Conservation (phyloP, 2,797 vertebrate species). For the Gephyroberyx darwinii region DNA sequence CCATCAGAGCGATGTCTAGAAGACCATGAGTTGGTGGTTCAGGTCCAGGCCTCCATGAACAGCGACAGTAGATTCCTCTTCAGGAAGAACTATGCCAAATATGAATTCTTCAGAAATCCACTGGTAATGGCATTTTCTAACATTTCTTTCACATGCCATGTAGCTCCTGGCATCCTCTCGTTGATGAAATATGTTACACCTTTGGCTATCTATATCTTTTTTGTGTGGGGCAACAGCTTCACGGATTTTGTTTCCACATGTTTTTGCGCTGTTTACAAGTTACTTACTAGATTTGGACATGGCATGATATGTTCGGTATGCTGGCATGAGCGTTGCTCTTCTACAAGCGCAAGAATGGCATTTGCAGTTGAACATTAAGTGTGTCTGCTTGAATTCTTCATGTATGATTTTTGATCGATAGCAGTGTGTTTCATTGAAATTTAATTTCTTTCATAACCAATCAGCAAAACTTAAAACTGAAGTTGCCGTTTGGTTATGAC, state of each 20-base stretch:
- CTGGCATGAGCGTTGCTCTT: too few species aligned
- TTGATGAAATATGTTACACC: constrained; percentile 40
- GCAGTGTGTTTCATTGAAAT: too few species aligned
- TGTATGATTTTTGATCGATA: background rate
- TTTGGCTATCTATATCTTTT: background rate
- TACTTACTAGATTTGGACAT: too few species aligned
- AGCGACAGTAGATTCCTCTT: constrained; percentile 95
- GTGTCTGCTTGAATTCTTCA: background rate
- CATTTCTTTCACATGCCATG: constrained; percentile 1
- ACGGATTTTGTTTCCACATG: too few species aligned
- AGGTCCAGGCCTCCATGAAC: constrained; percentile 92
- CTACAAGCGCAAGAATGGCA: too few species aligned
- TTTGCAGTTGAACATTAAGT: too few species aligned
- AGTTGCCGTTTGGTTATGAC: background rate
- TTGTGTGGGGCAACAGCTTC: too few species aligned
- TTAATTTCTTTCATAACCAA: too few species aligned
- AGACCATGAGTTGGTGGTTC: constrained; percentile 94
- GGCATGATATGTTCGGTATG: too few species aligned
- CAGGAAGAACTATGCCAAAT: constrained; percentile 99
- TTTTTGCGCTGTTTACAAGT: too few species aligned
- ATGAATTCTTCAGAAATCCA: constrained; percentile 98
- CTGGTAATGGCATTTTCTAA: constrained; percentile 77
- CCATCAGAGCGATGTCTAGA: constrained; percentile 92
- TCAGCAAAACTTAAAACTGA: too few species aligned
- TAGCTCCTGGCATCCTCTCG: constrained; percentile 12